Evolutionary conservation across 2,113 vertebrate species (phyloP).

Genomic region (Lycocorax pyrrhopterus): DNA sequence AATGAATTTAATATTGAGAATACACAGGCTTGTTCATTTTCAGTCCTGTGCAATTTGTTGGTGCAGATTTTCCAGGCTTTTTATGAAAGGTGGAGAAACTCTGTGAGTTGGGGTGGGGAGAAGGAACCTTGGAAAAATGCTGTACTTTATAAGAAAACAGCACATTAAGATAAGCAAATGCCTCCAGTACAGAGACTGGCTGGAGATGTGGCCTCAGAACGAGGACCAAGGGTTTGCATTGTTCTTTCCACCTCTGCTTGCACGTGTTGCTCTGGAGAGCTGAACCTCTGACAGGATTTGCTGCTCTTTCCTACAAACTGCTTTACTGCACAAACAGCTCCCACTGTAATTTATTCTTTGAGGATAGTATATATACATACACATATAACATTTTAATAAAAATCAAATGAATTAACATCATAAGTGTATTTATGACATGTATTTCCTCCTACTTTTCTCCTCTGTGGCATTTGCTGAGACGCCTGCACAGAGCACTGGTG

Average conservation of each 20-base stretch:
- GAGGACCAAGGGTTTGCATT: neutral
- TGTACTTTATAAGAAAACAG: neutral
- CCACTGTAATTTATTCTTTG: rapidly evolving
- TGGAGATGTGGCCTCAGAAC: neutral
- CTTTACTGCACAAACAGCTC: neutral
- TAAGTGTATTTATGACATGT: neutral
- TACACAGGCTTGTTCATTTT: neutral
- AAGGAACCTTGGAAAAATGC: neutral
- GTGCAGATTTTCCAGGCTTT: neutral
- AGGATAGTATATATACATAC: neutral
- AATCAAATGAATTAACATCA: neutral
- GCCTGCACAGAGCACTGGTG: neutral
- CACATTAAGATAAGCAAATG: neutral
- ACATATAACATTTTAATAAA: neutral
- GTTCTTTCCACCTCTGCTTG: neutral
- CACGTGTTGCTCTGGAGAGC: neutral
- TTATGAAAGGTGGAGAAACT: neutral
- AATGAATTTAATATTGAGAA: neutral
- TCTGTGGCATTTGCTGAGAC: neutral
- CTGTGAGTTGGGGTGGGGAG: neutral
- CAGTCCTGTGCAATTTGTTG: neutral
- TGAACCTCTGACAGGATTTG: neutral
- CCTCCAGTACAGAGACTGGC: neutral
- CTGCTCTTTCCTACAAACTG: neutral
- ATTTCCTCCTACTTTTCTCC: neutral